Percentiles rank a stretch among this genome's conserved stretches.
Evolutionary conservation across 1,140 invertebrate species (phyloP).

Genomic region (Aphidius ervi): DNA sequence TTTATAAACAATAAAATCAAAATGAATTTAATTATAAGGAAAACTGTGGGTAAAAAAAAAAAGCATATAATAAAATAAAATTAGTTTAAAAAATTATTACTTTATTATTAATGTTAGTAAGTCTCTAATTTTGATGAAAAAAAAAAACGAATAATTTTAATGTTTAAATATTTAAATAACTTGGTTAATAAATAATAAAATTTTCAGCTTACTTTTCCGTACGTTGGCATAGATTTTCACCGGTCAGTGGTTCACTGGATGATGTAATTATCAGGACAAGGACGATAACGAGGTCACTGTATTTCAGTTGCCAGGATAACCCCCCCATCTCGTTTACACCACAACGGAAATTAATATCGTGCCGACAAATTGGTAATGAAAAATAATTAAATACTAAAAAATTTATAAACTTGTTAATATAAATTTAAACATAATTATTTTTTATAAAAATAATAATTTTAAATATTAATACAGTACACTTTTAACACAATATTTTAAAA

Average conservation of each 20-base stretch:
- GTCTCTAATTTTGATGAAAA: no score
- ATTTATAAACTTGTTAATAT: no score
- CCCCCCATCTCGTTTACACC: constrained; percentile 15
- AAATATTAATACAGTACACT: no score
- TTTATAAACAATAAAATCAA: background rate
- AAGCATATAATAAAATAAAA: no score
- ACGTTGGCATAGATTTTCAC: constrained; percentile 46
- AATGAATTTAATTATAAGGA: background rate
- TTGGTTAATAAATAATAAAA: no score
- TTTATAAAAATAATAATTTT: no score
- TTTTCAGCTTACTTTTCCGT: constrained; percentile 46
- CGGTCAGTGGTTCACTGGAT: constrained; percentile 37
- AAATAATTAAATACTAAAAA: background rate
- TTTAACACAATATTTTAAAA: background rate
- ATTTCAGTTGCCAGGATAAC: constrained; percentile 30
- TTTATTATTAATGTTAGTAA: no score
- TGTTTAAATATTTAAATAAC: constrained; percentile 4
- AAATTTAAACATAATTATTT: no score
- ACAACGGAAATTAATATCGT: background rate
- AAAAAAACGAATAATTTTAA: no score
- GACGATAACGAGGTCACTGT: constrained; percentile 31
- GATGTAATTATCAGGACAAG: constrained; percentile 35
- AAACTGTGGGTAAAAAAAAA: constrained; percentile 7
- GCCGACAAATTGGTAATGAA: background rate
- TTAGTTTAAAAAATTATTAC: no score